Evolutionary conservation across 2,113 vertebrate species (phyloP).

Genomic region (Malurus elegans): DNA sequence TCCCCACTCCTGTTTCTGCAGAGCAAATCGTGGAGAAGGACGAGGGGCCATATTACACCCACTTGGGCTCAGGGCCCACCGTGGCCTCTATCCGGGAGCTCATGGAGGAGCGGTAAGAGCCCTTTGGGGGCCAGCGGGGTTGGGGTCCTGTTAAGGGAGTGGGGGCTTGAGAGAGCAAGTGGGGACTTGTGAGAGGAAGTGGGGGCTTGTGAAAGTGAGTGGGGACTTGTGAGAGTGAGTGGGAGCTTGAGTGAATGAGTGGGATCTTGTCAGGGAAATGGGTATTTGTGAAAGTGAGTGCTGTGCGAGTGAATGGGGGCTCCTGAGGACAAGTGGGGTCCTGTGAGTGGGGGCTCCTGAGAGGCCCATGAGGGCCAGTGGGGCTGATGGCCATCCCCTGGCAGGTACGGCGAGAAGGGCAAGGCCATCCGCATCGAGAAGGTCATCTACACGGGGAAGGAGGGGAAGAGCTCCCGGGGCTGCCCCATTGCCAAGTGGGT

Average conservation of each 20-base stretch:
- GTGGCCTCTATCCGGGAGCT: conserved; percentile 90
- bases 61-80: conserved; percentile 93
- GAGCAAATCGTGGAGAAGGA: conserved; percentile 96
- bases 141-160: neutral
- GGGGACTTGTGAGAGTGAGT: neutral
- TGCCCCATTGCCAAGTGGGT: conserved; percentile 99
- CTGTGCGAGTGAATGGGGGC: neutral
- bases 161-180: neutral
- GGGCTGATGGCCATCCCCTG: accelerated
- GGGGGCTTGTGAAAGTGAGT: neutral
- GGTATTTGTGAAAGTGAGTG: neutral
- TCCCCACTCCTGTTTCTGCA: neutral
- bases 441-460: conserved; percentile 92
- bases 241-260: neutral
- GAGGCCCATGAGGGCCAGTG: accelerated
- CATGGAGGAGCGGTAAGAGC: conserved; percentile 87
- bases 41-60: conserved; percentile 97
- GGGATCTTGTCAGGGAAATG: neutral
- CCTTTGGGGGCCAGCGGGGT: neutral
- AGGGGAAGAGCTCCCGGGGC: conserved; percentile 96
- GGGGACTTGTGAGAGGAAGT: neutral
- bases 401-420: conserved; percentile 93
- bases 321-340: neutral
- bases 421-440: conserved; percentile 94
- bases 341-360: too few relatives aligned